Evolutionary conservation across 35 echinoderm and acorn worm species (phyloP).

Genomic region (Ophiothrix spiculata): DNA sequence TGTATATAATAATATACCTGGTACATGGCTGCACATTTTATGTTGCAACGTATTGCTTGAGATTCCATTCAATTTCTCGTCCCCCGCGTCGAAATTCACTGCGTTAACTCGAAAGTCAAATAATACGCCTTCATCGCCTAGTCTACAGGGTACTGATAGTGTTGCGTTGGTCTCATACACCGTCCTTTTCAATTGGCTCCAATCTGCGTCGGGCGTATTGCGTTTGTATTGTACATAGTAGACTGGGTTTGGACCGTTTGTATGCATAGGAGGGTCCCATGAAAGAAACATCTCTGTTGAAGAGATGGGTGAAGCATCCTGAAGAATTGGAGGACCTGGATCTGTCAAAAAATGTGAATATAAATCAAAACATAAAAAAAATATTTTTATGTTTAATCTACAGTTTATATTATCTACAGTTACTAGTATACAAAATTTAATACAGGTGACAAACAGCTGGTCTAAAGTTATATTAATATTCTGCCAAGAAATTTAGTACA

Average conservation of each 20-base stretch:
- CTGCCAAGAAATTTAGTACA: too few species aligned
- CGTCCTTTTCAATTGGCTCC: background rate
- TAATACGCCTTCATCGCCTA: background rate
- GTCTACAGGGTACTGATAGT: background rate
- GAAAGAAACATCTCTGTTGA: background rate
- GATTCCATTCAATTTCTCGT: background rate
- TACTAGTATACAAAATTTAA: too few species aligned
- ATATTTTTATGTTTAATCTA: too few species aligned
- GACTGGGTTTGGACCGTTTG: background rate
- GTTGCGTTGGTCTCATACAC: background rate
- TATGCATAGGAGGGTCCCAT: background rate
- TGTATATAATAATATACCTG: background rate
- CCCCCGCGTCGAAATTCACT: background rate
- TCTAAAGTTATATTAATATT: too few species aligned
- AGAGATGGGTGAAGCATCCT: background rate
- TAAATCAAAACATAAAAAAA: too few species aligned
- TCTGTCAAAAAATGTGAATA: too few species aligned
- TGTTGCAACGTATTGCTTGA: background rate
- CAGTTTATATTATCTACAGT: too few species aligned
- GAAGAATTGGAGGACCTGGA: background rate
- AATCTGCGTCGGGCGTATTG: background rate
- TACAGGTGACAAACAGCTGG: too few species aligned
- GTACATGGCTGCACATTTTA: background rate
- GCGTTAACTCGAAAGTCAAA: background rate
- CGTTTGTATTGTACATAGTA: background rate